Conservation (phyloP, 2,113 vertebrate genomes). For the Corythornis vintsioides region DNA sequence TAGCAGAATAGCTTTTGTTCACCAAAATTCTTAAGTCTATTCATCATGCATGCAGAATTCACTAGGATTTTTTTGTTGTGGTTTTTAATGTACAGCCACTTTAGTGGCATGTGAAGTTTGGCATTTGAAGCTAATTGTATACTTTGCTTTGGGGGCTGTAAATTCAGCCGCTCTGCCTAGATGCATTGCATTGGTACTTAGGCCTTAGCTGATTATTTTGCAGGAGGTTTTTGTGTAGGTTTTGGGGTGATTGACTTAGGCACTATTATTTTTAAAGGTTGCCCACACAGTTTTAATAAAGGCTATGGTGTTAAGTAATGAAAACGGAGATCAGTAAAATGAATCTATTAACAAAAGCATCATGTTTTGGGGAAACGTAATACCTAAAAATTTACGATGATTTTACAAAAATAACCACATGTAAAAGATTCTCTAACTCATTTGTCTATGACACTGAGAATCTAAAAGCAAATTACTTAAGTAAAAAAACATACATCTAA, state of each 20-base stretch:
- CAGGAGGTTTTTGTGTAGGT: not conserved
- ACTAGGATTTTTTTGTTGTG: not conserved
- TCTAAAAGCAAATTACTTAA: not conserved
- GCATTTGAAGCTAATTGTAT: slow-evolving; percentile 72
- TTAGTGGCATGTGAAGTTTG: slow-evolving; percentile 63
- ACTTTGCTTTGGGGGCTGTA: slow-evolving; percentile 63
- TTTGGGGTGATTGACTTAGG: slow-evolving; percentile 40
- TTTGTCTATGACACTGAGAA: not conserved
- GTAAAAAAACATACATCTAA: not conserved
- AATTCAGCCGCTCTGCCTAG: slow-evolving; percentile 37
- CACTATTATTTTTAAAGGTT: slow-evolving; percentile 62
- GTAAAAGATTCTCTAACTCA: not conserved
- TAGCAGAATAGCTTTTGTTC: slow-evolving; percentile 74
- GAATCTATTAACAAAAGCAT: slow-evolving; percentile 50
- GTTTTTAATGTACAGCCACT: slow-evolving; percentile 33
- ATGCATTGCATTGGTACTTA: slow-evolving; percentile 22
- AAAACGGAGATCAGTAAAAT: slow-evolving; percentile 53
- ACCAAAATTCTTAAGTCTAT: slow-evolving; percentile 60
- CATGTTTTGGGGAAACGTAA: not conserved
- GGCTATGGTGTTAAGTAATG: not conserved
- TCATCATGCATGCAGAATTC: slow-evolving; percentile 64
- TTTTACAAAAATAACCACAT: not conserved
- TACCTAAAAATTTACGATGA: not conserved
- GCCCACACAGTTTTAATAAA: not conserved
- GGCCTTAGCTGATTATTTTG: slow-evolving; percentile 44